phyloP scores from a whole-genome alignment of 2,888 invertebrate genomes.

The Unio pictorum region DNA sequence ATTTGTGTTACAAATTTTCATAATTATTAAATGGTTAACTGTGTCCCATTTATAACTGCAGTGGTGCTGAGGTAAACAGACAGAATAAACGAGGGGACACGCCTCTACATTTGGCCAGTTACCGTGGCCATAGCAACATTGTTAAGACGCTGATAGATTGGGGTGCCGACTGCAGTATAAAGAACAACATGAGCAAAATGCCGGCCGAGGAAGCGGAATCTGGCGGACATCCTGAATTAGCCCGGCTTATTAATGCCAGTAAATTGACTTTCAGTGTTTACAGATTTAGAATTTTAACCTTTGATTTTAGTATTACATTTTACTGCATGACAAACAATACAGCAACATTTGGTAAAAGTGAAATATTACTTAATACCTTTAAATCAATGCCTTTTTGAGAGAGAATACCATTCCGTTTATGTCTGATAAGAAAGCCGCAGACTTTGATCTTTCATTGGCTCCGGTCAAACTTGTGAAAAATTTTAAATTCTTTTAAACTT shows the following conservation, averaged over 20 bases:
- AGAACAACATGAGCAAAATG: constrained; percentile 48
- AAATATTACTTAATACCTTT: too few relatives aligned
- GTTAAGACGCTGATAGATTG: constrained; percentile 31
- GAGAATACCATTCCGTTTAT: too few relatives aligned
- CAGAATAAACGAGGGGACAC: constrained; percentile 56
- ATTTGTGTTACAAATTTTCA: neutral
- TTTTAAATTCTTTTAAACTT: too few relatives aligned
- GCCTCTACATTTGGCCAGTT: constrained; percentile 51
- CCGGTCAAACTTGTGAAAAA: too few relatives aligned
- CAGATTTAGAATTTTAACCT: neutral
- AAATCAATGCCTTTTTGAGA: too few relatives aligned
- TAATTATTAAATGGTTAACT: neutral
- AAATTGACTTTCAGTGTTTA: too few relatives aligned
- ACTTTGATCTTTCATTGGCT: too few relatives aligned
- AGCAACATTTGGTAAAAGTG: neutral
- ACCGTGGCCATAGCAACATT: constrained; percentile 48
- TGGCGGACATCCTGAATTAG: constrained; percentile 32
- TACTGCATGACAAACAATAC: constrained; percentile 1
- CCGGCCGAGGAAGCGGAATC: constrained; percentile 50
- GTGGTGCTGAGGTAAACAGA: constrained; percentile 44
- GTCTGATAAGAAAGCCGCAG: too few relatives aligned
- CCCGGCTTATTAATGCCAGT: constrained; percentile 2
- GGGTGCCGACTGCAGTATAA: constrained; percentile 37
- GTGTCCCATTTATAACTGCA: constrained; percentile 12
- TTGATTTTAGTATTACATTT: neutral